phyloP scores from a whole-genome alignment of 1,140 invertebrate species.

The Euglossa dilemma region DNA sequence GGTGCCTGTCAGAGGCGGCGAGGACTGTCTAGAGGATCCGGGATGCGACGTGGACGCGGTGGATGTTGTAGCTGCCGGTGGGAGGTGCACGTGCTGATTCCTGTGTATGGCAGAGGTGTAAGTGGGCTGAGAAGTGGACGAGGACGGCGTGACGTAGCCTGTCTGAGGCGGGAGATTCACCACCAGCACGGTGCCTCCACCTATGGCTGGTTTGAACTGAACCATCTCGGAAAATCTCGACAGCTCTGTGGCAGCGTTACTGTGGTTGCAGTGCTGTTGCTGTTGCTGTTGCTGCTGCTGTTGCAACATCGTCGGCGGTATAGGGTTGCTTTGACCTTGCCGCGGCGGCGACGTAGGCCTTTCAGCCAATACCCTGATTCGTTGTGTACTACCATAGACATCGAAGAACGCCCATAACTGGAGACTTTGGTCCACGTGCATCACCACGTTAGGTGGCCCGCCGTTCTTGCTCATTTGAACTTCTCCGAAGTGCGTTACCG shows the following conservation, averaged over 20 bases:
- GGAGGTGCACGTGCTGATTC: slow-evolving; percentile 44
- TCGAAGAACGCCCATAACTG: slow-evolving; percentile 97
- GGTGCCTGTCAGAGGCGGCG: slow-evolving; percentile 76
- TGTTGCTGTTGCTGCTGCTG: slow-evolving; percentile 63
- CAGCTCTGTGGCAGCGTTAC: slow-evolving; percentile 77
- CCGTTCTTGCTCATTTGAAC: slow-evolving; percentile 95
- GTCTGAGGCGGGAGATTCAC: slow-evolving; percentile 89
- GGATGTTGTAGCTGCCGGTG: slow-evolving; percentile 50
- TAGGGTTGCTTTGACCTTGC: slow-evolving; percentile 69
- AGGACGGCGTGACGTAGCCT: slow-evolving; percentile 71
- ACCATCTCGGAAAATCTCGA: slow-evolving; percentile 84
- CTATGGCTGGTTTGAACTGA: slow-evolving; percentile 85
- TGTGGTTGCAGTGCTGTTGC: slow-evolving; percentile 76
- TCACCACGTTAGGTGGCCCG: slow-evolving; percentile 90
- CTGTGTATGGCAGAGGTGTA: slow-evolving; percentile 58
- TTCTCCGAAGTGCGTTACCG: slow-evolving; percentile 91
- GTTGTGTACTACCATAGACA: slow-evolving; percentile 96
- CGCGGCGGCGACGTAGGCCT: slow-evolving; percentile 76
- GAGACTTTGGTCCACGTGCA: slow-evolving; percentile 96
- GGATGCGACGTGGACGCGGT: slow-evolving; percentile 61
- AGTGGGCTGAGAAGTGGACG: slow-evolving; percentile 74
- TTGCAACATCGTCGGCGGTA: slow-evolving; percentile 46
- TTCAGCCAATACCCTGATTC: slow-evolving; percentile 88
- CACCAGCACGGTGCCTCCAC: slow-evolving; percentile 89
- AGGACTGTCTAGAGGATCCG: slow-evolving; percentile 65